Percentiles rank a stretch among this genome's conserved stretches.
These are phyloP conservation scores for Ardeotis arabs DNA, from an alignment of 2,113 vertebrate genomes.

Conservation along the genomic window DNA sequence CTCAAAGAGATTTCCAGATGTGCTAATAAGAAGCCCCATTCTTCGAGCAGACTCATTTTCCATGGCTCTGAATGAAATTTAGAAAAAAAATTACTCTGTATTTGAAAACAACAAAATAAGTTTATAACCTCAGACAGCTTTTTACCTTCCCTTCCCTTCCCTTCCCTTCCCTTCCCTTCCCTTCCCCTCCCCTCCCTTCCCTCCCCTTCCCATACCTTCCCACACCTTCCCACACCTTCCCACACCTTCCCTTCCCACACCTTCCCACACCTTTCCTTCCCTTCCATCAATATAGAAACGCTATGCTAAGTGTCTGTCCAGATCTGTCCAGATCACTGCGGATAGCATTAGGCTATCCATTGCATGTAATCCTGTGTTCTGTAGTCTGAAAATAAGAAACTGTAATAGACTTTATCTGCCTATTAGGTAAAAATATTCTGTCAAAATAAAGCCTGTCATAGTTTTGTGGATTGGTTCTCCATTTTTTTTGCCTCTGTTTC, in stretches of 20 bases:
- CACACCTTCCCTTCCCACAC: too few relatives aligned
- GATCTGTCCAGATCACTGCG: background rate
- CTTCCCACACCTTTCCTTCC: background rate
- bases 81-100: background rate
- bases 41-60: background rate
- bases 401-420: background rate
- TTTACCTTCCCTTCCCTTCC: background rate
- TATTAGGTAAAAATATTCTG: background rate
- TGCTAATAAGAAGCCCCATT: background rate
- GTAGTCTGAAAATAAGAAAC: background rate
- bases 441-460: background rate
- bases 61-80: background rate
- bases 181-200: background rate
- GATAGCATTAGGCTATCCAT: background rate
- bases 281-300: background rate
- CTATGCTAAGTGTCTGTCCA: background rate
- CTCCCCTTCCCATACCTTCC: too few relatives aligned
- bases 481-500: background rate
- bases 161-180: background rate
- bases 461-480: background rate
- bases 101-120: background rate
- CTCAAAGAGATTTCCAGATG: background rate
- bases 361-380: background rate
- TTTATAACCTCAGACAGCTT: background rate
- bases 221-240: too few relatives aligned